phyloP scores from a whole-genome alignment of 2,797 vertebrate genomes.

The Acanthurus leucopareius region DNA sequence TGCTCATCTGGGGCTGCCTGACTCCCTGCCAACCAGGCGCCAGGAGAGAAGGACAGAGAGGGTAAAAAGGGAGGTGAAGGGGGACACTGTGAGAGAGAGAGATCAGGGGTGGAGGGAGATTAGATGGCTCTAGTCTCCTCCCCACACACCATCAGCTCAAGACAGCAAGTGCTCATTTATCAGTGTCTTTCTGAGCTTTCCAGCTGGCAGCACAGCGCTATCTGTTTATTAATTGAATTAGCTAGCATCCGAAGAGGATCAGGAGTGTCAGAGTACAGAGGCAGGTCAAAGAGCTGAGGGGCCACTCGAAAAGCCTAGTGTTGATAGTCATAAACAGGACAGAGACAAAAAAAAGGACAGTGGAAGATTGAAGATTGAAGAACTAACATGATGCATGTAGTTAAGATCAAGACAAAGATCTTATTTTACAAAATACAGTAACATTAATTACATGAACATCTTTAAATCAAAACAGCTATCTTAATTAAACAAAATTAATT shows the following conservation, averaged over 20 bases:
- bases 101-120: constrained; percentile 52
- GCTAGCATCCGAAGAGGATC: constrained; percentile 80
- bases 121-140: constrained; percentile 77
- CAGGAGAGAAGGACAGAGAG: constrained; percentile 64
- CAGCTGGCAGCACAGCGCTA: constrained; percentile 86
- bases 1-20: constrained; percentile 71
- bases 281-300: constrained; percentile 65
- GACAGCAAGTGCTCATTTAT: constrained; percentile 88
- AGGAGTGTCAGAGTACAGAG: constrained; percentile 76
- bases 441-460: not conserved
- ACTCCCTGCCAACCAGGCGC: constrained; percentile 78
- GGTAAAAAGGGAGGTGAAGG: constrained; percentile 55
- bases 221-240: constrained; percentile 95
- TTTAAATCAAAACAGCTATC: not conserved
- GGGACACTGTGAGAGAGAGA: constrained; percentile 57
- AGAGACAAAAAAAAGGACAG: constrained; percentile 13
- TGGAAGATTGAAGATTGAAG: not conserved
- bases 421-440: not conserved
- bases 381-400: not conserved
- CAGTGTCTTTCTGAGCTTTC: constrained; percentile 85
- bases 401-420: not conserved
- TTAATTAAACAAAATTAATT: too few species aligned
- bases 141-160: constrained; percentile 68
- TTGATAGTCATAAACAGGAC: constrained; percentile 43
- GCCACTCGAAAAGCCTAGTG: constrained; percentile 16